Conservation (phyloP, 2,888 invertebrate genomes). For the Malacosoma neustria region DNA sequence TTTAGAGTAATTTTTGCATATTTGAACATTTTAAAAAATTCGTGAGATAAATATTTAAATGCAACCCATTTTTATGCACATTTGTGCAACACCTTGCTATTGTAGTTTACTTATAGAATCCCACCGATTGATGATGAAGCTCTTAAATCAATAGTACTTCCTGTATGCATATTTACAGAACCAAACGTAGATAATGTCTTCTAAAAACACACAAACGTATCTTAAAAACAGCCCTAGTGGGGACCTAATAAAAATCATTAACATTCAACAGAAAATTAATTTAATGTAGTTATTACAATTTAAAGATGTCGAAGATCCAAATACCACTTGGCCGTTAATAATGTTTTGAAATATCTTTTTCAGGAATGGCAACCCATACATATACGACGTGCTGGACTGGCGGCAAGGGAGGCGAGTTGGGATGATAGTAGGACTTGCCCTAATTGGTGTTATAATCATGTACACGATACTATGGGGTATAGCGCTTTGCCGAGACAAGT, state of each 20-base stretch:
- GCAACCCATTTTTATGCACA: background rate
- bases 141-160: too few species aligned
- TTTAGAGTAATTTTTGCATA: background rate
- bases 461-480: constrained; percentile 38
- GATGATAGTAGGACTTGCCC: constrained; percentile 40
- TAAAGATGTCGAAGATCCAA: too few species aligned
- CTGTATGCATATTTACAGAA: too few species aligned
- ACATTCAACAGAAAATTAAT: too few species aligned
- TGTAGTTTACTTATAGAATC: background rate
- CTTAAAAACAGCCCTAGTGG: too few species aligned
- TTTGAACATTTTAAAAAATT: background rate
- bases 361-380: constrained; percentile 77
- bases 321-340: too few species aligned
- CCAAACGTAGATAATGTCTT: too few species aligned
- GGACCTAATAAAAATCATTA: too few species aligned
- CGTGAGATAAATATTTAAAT: background rate
- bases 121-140: too few species aligned
- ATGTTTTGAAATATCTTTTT: constrained; percentile 10
- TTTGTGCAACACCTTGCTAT: background rate
- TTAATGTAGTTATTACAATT: too few species aligned
- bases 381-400: constrained; percentile 88
- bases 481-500: constrained; percentile 36
- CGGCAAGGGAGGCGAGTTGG: constrained; percentile 75
- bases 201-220: too few species aligned
- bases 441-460: constrained; percentile 32